Base-by-base conservation (phyloP, 2,888 invertebrate species). In the Pocota personata region DNA sequence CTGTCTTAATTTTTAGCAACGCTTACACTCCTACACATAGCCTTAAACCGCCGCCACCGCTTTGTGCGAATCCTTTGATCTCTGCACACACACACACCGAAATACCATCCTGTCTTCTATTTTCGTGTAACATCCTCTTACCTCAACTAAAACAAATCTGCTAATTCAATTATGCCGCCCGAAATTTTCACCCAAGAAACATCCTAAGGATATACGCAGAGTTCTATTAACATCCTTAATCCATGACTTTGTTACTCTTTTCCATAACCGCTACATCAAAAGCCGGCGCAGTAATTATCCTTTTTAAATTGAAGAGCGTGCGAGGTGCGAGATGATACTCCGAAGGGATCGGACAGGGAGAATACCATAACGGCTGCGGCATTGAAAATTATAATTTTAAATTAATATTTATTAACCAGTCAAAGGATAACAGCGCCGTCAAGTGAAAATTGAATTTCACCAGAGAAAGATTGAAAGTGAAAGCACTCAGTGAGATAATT, bases 371-470 rank as follows among this genome's bases (percentile, higher is more conserved):
- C 27, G 64, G 55, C 16, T 69, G 71, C 10, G 52, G 80, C 57
- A 75, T 40, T 64, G 37, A 75, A 67, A 71, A 80, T 84, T 80
- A 84, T 71, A 80, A 84, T 75, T 84, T 71, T 75, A 75, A 80
- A 84, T 80, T 75, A 75, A 80, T 69, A 75, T 84, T 75, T 84
- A 69, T 75, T 58, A 67, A 57, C 32, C 67, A 79, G 66, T 60
- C 66, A 79, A 83, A 79, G 73, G 78, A 79, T 79, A 67, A 73
- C 79, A 66, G 37, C 37, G 75, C 48, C 52, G 43, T 21, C 40
- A 16, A 69, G 67, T 79, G 78, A 75, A 80, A 75, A 80, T 80
- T 80, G 30, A 84, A 84, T 80, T 75, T 75, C 14, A 73, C 48
- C 46, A 14, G 30, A 64, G n/a, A 43, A 21, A 67, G 50, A 67